Base-by-base conservation (phyloP, 2,888 invertebrate species). In the Bhutanitis thaidina region DNA sequence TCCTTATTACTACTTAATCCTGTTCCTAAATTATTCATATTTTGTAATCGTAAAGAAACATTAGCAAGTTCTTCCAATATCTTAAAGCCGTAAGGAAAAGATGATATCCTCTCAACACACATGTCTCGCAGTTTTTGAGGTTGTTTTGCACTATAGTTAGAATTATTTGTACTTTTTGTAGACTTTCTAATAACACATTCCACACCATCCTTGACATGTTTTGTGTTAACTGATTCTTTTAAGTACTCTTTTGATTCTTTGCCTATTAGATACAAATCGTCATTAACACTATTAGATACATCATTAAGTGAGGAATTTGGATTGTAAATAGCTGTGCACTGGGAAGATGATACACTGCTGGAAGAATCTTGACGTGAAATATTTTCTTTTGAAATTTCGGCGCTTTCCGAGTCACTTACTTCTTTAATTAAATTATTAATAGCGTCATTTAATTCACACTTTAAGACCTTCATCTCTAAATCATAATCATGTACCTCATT, bases 301-400 rank as follows among this genome's bases (percentile, higher is more conserved):
- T 93, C 93, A 62, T 89, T 90, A 41, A 92, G 79, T 58, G 93
- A 93, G 44, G 92, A 91, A 66, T 82, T 82, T 32, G 92, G 91
- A 63, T 92, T 92, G 69, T 93, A 93, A 71, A 93, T 93, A 54
- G 93, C 93, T 27, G 94, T 94, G 72, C 93, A 93, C 62, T 93
- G 91, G 53, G 93, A 93, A 50, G 93, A 93, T 70, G 91, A 90
- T 62, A 91, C 88, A 65, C 92, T 92, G 67, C 91, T 91, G 46
- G 90, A 86, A 38, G 92, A 92, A 70, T 92, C 91, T 74, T 91
- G 91, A 46, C 92, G 91, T 40, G 75, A 69, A 55, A 82, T 76
- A 20, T 52, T 59, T 7, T 78, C 79, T 62, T 73, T 79, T n/a
- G 58, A 43, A 56, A 61, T 71, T 54, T 80, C 79, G 3, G 56